Percentiles rank a stretch among this genome's conserved stretches.
Evolutionary conservation across 2,797 vertebrate species (phyloP).

Genomic region (Eupleurogrammus muticus): DNA sequence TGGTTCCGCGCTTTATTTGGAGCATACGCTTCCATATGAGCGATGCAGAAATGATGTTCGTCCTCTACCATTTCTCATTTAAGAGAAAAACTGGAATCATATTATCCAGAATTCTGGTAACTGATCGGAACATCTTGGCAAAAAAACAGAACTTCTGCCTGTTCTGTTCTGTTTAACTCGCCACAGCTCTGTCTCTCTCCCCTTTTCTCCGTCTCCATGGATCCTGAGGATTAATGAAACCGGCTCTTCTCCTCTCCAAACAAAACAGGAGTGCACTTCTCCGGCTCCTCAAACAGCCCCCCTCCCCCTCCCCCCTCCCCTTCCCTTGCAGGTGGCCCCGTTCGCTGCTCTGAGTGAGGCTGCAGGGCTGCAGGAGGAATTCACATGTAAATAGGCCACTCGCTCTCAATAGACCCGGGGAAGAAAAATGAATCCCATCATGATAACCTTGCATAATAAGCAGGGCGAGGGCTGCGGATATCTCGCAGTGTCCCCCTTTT

Average conservation of each 20-base stretch:
- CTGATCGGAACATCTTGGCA: background rate
- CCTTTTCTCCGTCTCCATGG: constrained; percentile 23
- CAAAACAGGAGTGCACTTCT: constrained; percentile 75
- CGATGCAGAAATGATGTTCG: background rate
- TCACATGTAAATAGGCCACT: constrained; percentile 85
- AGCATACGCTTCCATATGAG: background rate
- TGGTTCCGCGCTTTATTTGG: background rate
- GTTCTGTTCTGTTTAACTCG: constrained; percentile 11
- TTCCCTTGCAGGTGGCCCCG: constrained; percentile 75
- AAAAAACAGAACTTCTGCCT: constrained; percentile 5
- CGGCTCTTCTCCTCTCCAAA: constrained; percentile 68
- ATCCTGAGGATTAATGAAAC: constrained; percentile 73
- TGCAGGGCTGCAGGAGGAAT: constrained; percentile 74
- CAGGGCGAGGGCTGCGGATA: constrained; percentile 42
- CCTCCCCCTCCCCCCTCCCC: constrained; percentile 28
- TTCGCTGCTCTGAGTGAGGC: constrained; percentile 66
- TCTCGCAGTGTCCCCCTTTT: constrained; percentile 58
- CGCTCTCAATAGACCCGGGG: constrained; percentile 68
- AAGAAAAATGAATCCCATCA: constrained; percentile 78
- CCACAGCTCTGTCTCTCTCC: constrained; percentile 23
- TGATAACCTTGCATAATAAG: constrained; percentile 73
- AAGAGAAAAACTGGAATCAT: background rate
- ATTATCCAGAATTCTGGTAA: background rate
- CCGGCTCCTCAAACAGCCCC: constrained; percentile 49
- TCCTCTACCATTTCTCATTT: background rate